Evolutionary conservation across 1,140 invertebrate species (phyloP), one percentile per base, ranked within the genome.

Genomic region (Trichonephila clavata): DNA sequence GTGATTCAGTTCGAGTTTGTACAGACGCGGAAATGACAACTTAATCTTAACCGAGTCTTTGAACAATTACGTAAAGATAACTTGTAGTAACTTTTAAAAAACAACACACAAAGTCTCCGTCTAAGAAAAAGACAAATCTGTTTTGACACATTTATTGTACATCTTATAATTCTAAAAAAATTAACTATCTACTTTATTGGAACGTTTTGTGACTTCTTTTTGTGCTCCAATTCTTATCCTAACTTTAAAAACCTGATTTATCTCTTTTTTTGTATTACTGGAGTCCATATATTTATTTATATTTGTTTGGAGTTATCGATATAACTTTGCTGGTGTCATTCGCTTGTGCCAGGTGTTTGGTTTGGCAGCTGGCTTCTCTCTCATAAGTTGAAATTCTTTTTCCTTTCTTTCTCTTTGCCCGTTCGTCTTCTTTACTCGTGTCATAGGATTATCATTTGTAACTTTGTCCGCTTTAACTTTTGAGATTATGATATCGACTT

Each of bases 341-440:
- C 65, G 65, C 24, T 68, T 68, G 65, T 68, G 65, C 65, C 65
- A 68, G 65, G 65, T 68, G 65, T 68, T 39, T 77, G 27, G 32
- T 18, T 39, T 7, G 32, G 71, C 71, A 77, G 71, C 71, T 77
- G 71, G 24, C 14, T 32, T 32, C 27, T 77, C 27, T 77, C 27
- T 39, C 71, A 77, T 4, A 27, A 39, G 7, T 18, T 77, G 32
- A 27, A 39, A 5, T 71, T 39, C 6, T 6, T 20, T n/a, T n/a
- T n/a, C n/a, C n/a, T n/a, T n/a, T n/a, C n/a, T 21, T 63, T 50
- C 50, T 50, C 8, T 68, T 68, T 65, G 24, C 7, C 24, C 24
- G 63, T 65, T 65, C 63, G 13, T 65, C n/a, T 77, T 77, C 27
- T 32, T 77, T 77, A 32, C 32, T 39, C 71, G 27, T 77, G 71